Conservation (phyloP, 92 coral and sea anemone genomes). For the Virgularia gustaviana region DNA sequence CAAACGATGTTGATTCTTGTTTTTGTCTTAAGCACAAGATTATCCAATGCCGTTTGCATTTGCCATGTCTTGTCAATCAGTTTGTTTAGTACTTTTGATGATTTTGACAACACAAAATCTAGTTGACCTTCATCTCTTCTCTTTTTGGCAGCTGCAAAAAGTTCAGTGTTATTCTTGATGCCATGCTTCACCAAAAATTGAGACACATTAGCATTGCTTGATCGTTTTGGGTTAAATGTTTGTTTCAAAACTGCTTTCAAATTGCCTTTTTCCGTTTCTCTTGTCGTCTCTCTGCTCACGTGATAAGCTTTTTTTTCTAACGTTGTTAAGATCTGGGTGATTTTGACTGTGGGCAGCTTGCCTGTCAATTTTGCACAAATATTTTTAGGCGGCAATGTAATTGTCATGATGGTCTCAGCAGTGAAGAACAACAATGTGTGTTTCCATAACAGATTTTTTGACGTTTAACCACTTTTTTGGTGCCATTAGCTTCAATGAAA, state of each 20-base stretch:
- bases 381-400: conserved; percentile 7
- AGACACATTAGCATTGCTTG: not conserved
- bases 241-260: not conserved
- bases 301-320: not conserved
- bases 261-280: not conserved
- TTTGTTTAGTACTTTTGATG: not conserved
- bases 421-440: not conserved
- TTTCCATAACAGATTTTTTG: not conserved
- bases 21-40: not conserved
- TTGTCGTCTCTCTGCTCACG: not conserved
- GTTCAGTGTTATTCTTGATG: not conserved
- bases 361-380: not conserved
- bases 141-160: not conserved
- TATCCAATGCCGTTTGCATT: not conserved
- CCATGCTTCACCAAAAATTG: not conserved
- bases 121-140: conserved; percentile 8
- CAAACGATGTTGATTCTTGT: not conserved
- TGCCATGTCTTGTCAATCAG: conserved; percentile 3
- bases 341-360: not conserved
- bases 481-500: conserved; percentile 1
- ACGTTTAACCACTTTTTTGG: conserved; percentile 20
- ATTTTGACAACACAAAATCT: not conserved
- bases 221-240: not conserved
- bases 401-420: conserved; percentile 2
- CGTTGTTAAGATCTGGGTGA: conserved; percentile 10